phyloP scores from a whole-genome alignment of 2,113 vertebrate genomes.

The Platanista minor region DNA sequence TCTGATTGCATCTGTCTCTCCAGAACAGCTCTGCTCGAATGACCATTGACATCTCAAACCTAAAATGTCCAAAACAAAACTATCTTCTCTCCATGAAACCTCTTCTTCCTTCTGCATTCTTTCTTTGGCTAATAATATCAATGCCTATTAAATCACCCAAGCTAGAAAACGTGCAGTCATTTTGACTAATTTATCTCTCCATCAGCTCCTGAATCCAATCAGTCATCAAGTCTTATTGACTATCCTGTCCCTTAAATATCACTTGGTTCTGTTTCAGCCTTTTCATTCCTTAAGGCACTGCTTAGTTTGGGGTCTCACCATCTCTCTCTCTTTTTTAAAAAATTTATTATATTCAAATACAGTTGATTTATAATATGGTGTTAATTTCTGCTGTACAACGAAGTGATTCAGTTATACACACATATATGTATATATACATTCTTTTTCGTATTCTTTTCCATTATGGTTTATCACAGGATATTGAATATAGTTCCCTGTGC shows the following conservation, averaged over 20 bases:
- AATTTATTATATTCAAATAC: no score
- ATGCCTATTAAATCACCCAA: slow-evolving; percentile 7
- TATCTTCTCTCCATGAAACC: neutral
- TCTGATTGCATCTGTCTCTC: neutral
- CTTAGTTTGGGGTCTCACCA: neutral
- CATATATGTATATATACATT: no score
- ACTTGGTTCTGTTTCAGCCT: slow-evolving; percentile 23
- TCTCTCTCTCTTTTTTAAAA: neutral
- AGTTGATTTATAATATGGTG: no score
- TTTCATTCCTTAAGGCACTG: neutral
- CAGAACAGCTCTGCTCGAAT: neutral
- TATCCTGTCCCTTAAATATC: neutral
- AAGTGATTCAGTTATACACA: no score
- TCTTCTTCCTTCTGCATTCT: neutral
- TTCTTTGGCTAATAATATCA: slow-evolving; percentile 37
- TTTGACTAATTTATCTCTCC: slow-evolving; percentile 32
- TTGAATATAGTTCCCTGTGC: no score
- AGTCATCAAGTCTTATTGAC: neutral
- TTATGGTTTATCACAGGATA: no score
- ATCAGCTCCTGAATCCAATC: neutral
- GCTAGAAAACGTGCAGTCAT: neutral
- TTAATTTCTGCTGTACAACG: no score
- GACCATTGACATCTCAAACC: neutral
- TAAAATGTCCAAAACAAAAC: slow-evolving; percentile 9
- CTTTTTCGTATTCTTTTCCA: no score